These are phyloP conservation scores for Corydoras sp. DNA, from an alignment of 2,113 vertebrate genomes.

Conservation along the genomic window DNA sequence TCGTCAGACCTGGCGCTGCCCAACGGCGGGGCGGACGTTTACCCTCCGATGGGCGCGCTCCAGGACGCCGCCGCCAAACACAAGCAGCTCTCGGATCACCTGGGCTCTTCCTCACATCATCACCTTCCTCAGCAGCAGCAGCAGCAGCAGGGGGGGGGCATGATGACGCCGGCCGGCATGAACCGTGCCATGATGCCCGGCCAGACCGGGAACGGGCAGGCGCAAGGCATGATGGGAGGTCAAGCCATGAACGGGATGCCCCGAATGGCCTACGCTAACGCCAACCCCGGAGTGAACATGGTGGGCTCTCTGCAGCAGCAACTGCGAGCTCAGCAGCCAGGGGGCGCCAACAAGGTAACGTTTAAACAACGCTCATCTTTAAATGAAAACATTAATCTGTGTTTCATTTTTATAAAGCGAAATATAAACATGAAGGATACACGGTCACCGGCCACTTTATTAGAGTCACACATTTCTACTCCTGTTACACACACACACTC, in stretches of 20 bases:
- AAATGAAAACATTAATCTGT: no score
- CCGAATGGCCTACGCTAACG: conserved; percentile 82
- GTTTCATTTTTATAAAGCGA: no score
- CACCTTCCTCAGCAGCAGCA: conserved; percentile 56
- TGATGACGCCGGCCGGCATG: conserved; percentile 73
- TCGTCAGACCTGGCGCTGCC: conserved; percentile 84
- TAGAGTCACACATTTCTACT: no score
- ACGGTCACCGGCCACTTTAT: no score
- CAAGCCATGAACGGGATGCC: conserved; percentile 93
- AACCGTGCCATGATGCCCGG: conserved; percentile 63
- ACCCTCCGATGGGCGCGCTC: conserved; percentile 65
- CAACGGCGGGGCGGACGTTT: conserved; percentile 85
- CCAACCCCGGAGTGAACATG: conserved; percentile 58
- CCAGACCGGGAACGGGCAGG: conserved; percentile 64
- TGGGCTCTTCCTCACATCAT: conserved; percentile 64
- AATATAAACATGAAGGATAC: no score
- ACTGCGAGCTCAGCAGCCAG: conserved; percentile 80
- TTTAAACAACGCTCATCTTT: no score
- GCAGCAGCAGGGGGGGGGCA: conserved; percentile 67
- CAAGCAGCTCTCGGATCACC: conserved; percentile 93
- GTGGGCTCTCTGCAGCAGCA: conserved; percentile 81
- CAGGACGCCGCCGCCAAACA: conserved; percentile 96
- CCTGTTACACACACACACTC: no score
- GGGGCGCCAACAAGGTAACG: conserved; percentile 77
- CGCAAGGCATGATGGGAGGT: conserved; percentile 66